These are phyloP conservation scores for Sceloporus tristichus DNA, from an alignment of 2,113 vertebrate species.

Conservation along the genomic window DNA sequence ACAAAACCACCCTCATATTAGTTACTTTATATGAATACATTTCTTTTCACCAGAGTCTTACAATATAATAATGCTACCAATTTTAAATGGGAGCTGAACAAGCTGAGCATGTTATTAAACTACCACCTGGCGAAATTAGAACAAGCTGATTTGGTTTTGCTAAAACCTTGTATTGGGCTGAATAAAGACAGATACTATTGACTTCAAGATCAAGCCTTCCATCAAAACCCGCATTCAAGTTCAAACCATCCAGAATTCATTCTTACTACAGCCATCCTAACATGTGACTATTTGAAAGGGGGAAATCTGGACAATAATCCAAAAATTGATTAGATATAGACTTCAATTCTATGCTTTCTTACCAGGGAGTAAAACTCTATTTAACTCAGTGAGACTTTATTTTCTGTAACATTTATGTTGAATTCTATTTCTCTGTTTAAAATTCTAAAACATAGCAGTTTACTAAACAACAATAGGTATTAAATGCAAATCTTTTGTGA, in stretches of 20 bases:
- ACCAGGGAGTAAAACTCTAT: neutral
- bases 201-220: constrained; percentile 47
- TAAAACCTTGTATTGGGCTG: constrained; percentile 41
- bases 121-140: constrained; percentile 37
- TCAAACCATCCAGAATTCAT: constrained; percentile 53
- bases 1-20: neutral
- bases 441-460: neutral
- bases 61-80: constrained; percentile 26
- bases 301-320: constrained; percentile 49
- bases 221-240: constrained; percentile 53
- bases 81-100: constrained; percentile 31
- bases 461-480: constrained; percentile 1
- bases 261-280: constrained; percentile 29
- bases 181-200: constrained; percentile 61
- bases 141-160: constrained; percentile 40
- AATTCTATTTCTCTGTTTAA: too few relatives aligned
- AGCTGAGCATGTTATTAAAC: constrained; percentile 2
- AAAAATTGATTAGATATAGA: constrained; percentile 46
- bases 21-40: constrained; percentile 18
- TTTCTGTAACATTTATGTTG: too few relatives aligned
- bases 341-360: neutral
- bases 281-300: constrained; percentile 49
- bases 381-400: constrained; percentile 12
- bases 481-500: neutral
- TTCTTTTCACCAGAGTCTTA: constrained; percentile 40